phyloP scores from a whole-genome alignment of 2,113 vertebrate genomes.

The Neofelis nebulosa region DNA sequence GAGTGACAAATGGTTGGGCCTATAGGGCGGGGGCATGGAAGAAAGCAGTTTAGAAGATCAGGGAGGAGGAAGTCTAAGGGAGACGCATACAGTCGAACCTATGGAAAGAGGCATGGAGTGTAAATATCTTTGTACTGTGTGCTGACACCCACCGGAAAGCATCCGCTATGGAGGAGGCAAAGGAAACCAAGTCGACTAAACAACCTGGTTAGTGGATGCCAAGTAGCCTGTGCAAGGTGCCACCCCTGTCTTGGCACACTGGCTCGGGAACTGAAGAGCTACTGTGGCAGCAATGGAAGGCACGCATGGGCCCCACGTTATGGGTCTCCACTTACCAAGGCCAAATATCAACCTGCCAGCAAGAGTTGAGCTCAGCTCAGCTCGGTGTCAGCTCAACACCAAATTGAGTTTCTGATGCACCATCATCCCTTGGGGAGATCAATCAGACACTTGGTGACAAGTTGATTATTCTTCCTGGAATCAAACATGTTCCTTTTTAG shows the following conservation, averaged over 20 bases:
- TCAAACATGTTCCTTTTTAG: neutral
- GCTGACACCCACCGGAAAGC: neutral
- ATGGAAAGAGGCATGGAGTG: neutral
- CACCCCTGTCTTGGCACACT: too few species aligned
- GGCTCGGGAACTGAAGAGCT: neutral
- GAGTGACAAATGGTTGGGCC: neutral
- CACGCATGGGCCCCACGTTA: too few species aligned
- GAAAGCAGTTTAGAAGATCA: neutral
- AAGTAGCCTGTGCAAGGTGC: neutral
- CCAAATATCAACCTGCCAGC: neutral
- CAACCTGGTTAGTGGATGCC: too few species aligned
- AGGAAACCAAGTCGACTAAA: neutral
- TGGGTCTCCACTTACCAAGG: neutral
- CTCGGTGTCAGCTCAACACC: neutral
- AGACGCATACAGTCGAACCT: neutral
- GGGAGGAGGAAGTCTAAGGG: neutral
- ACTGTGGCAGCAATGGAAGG: neutral
- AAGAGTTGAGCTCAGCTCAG: neutral
- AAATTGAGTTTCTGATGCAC: neutral
- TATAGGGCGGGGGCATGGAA: neutral
- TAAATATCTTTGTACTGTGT: neutral
- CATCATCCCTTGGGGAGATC: neutral
- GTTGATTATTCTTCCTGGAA: neutral
- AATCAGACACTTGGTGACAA: neutral
- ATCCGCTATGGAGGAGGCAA: neutral